phyloP scores from a whole-genome alignment of 2,113 vertebrate species.

The Microcebus ravelobensis region DNA sequence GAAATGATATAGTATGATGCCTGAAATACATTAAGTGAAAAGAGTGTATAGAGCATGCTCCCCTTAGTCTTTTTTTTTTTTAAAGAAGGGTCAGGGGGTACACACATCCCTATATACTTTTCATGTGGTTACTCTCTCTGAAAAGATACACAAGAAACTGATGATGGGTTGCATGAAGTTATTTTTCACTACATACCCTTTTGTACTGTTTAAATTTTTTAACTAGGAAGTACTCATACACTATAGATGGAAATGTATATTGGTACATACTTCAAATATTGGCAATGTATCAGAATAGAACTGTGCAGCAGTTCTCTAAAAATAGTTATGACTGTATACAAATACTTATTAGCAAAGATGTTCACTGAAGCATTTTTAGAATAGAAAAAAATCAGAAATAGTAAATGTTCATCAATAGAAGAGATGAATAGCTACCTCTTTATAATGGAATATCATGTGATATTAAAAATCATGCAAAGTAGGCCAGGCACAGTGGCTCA shows the following conservation, averaged over 20 bases:
- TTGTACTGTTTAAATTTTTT: background rate
- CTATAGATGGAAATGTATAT: background rate
- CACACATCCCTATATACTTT: background rate
- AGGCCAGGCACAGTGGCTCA: no score
- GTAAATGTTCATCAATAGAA: background rate
- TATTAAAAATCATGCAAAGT: slow-evolving; percentile 11
- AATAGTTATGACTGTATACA: background rate
- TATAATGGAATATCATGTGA: background rate
- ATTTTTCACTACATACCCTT: background rate
- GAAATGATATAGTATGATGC: background rate
- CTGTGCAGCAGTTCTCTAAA: background rate
- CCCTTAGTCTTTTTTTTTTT: background rate
- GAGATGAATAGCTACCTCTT: background rate
- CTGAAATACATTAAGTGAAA: background rate
- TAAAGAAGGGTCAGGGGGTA: background rate
- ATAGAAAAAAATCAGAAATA: background rate
- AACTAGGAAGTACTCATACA: background rate
- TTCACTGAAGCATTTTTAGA: background rate
- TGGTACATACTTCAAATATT: background rate
- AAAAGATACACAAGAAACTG: background rate
- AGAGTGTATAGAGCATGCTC: background rate
- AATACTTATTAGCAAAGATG: background rate
- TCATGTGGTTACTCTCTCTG: background rate
- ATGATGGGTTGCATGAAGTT: background rate
- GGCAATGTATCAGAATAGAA: background rate